Percentiles rank a stretch among this genome's conserved stretches.
These are phyloP conservation scores for Thalassarche chlororhynchos DNA, from an alignment of 2,113 vertebrate species.

Conservation along the genomic window DNA sequence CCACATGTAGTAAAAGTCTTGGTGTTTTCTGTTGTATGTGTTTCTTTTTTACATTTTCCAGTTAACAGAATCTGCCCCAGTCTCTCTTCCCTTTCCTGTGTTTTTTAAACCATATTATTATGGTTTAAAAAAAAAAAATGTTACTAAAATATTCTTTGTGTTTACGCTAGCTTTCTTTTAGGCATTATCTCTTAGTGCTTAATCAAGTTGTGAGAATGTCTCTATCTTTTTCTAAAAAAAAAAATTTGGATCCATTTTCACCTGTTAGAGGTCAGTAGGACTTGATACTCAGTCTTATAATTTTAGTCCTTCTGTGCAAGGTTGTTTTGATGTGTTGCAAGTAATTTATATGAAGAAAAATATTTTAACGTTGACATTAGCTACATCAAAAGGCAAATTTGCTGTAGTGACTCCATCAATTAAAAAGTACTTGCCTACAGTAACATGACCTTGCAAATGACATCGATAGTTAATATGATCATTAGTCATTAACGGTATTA, in stretches of 20 bases:
- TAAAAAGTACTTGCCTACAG: conserved; percentile 68
- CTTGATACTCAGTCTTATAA: not conserved
- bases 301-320: conserved; percentile 39
- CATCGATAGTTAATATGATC: conserved; percentile 74
- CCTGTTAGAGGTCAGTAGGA: conserved; percentile 59
- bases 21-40: not conserved
- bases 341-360: conserved; percentile 70
- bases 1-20: not conserved
- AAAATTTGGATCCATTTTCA: conserved; percentile 52
- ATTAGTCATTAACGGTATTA: conserved; percentile 73
- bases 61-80: not conserved
- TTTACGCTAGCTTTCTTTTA: not conserved
- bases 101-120: not conserved
- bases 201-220: not conserved
- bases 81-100: not conserved
- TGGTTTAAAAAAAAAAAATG: not conserved
- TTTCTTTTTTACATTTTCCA: not conserved
- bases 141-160: not conserved
- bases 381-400: conserved; percentile 68
- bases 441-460: conserved; percentile 65
- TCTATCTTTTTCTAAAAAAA: not conserved
- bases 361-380: conserved; percentile 68
- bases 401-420: conserved; percentile 40
- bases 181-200: not conserved
- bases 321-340: conserved; percentile 61